A percentile compares a stretch with the other conserved stretches of the same genome.
Evolutionary conservation across 2,888 invertebrate genomes (phyloP).

Genomic region (Lampropteryx suffumata): DNA sequence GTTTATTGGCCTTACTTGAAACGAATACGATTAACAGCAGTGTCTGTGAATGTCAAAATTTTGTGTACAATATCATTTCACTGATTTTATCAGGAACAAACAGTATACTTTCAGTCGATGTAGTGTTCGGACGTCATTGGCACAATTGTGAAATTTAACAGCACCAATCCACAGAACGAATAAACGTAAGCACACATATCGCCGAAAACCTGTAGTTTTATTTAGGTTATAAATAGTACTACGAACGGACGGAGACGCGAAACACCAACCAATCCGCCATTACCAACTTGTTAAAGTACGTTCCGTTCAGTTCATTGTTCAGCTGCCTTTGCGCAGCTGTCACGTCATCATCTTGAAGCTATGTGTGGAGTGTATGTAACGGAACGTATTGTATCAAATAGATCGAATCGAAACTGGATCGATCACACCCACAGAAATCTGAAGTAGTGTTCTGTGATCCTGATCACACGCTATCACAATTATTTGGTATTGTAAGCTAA

Average conservation of each 20-base stretch:
- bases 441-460: too few relatives aligned
- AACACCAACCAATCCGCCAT: conserved; percentile 82
- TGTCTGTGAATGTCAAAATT: conserved; percentile 79
- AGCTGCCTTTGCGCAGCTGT: conserved; percentile 58
- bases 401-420: too few relatives aligned
- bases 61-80: conserved; percentile 82
- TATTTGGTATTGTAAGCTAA: too few relatives aligned
- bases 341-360: conserved; percentile 70
- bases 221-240: conserved; percentile 84
- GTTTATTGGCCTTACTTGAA: conserved; percentile 83
- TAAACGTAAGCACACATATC: conserved; percentile 82
- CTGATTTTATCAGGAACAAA: conserved; percentile 73
- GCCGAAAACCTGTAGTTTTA: conserved; percentile 83
- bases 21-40: conserved; percentile 82
- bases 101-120: conserved; percentile 72
- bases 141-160: conserved; percentile 76
- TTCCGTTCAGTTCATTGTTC: conserved; percentile 62
- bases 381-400: conserved; percentile 24
- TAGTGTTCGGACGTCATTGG: conserved; percentile 75
- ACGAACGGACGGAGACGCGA: conserved; percentile 67
- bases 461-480: too few relatives aligned
- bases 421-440: too few relatives aligned
- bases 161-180: conserved; percentile 78
- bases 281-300: conserved; percentile 71
- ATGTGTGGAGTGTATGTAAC: conserved; percentile 37